Evolutionary conservation across 2,888 invertebrate species (phyloP).

Genomic region (Chouioia cunea): DNA sequence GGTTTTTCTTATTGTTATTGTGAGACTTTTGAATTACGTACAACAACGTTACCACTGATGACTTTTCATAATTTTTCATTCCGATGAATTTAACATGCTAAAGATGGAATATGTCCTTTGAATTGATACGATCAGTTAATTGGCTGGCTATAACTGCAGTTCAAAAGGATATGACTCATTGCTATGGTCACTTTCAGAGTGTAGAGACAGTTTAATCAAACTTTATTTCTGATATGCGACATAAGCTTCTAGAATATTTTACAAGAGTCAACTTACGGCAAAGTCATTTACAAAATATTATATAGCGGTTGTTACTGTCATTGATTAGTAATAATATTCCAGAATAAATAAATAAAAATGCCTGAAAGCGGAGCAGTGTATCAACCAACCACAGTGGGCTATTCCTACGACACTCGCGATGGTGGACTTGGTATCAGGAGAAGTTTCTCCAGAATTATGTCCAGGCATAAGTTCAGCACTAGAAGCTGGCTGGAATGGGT

Average conservation of each 20-base stretch:
- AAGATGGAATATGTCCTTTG: background rate
- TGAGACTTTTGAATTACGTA: no score
- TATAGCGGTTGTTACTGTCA: background rate
- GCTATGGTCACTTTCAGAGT: no score
- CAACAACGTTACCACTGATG: no score
- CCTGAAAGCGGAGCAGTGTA: constrained; percentile 67
- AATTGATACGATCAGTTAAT: constrained; percentile 21
- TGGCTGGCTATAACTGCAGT: constrained; percentile 5
- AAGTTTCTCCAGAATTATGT: constrained; percentile 62
- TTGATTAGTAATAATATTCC: constrained; percentile 27
- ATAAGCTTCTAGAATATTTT: background rate
- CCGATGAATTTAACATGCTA: no score
- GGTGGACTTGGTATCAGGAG: constrained; percentile 57
- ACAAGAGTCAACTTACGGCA: background rate
- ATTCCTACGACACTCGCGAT: constrained; percentile 64
- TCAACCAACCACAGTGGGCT: constrained; percentile 67
- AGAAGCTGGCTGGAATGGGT: constrained; percentile 66
- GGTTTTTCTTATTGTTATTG: no score
- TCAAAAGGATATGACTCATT: constrained; percentile 32
- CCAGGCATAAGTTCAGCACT: constrained; percentile 64
- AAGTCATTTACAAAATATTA: background rate
- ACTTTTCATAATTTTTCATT: no score
- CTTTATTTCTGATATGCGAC: background rate
- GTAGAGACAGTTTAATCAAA: no score
- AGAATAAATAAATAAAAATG: constrained; percentile 54